Conservation (phyloP, 35 echinoderm and acorn worm species). For the Apostichopus parvimensis region DNA sequence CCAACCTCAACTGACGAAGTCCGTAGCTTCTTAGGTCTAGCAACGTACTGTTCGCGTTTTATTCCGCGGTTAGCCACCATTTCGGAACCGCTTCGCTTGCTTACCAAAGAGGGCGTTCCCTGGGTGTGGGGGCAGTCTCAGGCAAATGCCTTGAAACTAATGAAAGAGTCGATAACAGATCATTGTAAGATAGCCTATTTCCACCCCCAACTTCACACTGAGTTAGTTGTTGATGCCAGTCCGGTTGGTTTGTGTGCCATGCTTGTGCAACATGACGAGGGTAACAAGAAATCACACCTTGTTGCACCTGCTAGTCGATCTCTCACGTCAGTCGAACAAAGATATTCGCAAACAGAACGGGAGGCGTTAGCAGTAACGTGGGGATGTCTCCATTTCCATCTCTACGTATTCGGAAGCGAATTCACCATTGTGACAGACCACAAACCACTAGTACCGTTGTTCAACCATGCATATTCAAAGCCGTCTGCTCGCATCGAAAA, state of each 20-base stretch:
- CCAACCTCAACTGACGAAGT: constrained; percentile 57
- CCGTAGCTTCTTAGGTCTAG: constrained; percentile 76
- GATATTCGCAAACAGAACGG: constrained; percentile 66
- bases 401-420: constrained; percentile 56
- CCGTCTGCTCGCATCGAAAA: constrained; percentile 39
- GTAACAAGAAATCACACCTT: not conserved
- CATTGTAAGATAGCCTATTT: constrained; percentile 46
- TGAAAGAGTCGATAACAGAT: not conserved
- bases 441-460: constrained; percentile 63
- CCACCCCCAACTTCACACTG: constrained; percentile 11
- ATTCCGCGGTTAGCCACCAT: not conserved
- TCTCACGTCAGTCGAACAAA: constrained; percentile 52
- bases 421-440: constrained; percentile 70
- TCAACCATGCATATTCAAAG: constrained; percentile 33
- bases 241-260: constrained; percentile 38
- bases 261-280: constrained; percentile 40
- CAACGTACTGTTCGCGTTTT: not conserved
- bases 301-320: constrained; percentile 58
- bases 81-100: not conserved
- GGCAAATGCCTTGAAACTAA: not conserved
- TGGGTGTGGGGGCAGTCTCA: constrained; percentile 1
- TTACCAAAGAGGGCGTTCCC: not conserved
- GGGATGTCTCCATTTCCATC: constrained; percentile 40
- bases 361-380: constrained; percentile 64
- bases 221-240: constrained; percentile 67